Evolutionary conservation across 2,797 vertebrate genomes (phyloP), one percentile per base, ranked within the genome.

Genomic region (Notolabrus celidotus): DNA sequence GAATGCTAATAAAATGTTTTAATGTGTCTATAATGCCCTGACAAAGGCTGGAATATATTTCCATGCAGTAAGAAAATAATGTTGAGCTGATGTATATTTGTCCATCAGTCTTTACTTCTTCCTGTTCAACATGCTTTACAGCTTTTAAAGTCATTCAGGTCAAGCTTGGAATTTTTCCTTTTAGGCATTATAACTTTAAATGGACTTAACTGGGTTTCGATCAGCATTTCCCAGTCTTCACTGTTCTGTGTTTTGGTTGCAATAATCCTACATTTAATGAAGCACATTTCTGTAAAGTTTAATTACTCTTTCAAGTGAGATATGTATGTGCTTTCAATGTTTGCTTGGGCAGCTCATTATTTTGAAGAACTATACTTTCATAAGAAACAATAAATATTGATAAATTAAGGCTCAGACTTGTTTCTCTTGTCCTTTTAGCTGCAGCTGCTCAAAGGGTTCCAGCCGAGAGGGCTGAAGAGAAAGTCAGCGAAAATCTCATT

Each of bases 401-500:
- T 82, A 47, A 1, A 23, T 36, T 62, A 11, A 20, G 36, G 22
- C 38, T 56, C 17, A 42, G 66, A 16, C 31, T 10, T 47, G 58
- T 58, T 55, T 62, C 23, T 62, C 39, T 41, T 57, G 34, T 68
- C 29, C 5, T 10, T 65, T 50, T 19, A 45, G 41, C 31, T 69
- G 42, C 31, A 55, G 69, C 64, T 43, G 56, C 50, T 62, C 38
- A 64, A 41, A 42, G 9, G 36, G 31, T 72, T 74, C 42, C 50
- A 71, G 63, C 27, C 50, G 22, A 70, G 39, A 56, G 62, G 47
- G 34, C 66, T 51, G n/a, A 34, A 82, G 42, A 68, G 36, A 77
- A 77, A 83, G 62, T 72, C 43, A 62, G 83, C 31, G 61, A 76
- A 86, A 88, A 82, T 80, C 61, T 74, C 72, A 86, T 86, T 78